A percentile compares a stretch with the other conserved stretches of the same genome.
These are phyloP conservation scores for Fabriciana adippe DNA, from an alignment of 2,888 invertebrate genomes.

Conservation along the genomic window DNA sequence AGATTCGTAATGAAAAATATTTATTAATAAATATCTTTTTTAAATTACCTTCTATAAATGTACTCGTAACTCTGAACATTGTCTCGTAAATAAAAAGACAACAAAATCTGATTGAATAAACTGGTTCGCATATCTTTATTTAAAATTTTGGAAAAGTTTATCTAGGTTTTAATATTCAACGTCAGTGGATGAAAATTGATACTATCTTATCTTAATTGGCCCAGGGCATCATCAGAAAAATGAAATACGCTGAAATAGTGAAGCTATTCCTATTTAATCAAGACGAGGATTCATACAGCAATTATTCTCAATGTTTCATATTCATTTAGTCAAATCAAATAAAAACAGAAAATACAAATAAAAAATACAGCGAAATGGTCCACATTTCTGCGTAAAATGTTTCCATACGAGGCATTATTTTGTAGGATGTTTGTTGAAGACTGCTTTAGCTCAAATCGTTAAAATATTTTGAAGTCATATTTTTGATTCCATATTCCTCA, in stretches of 20 bases:
- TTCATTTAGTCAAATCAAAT: background rate
- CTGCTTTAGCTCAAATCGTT: no score
- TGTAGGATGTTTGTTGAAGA: no score
- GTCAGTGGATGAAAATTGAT: background rate
- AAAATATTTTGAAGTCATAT: no score
- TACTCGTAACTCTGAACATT: background rate
- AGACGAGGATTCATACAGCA: no score
- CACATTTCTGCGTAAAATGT: no score
- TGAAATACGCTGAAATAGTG: background rate
- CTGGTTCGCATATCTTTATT: no score
- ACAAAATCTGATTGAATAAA: background rate
- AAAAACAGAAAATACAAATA: background rate
- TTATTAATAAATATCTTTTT: background rate
- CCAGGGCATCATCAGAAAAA: background rate
- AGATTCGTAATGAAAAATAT: background rate
- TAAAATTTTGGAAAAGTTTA: background rate
- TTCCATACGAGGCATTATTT: no score
- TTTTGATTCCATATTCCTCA: no score
- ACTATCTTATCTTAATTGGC: conserved; percentile 1
- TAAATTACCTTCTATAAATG: background rate
- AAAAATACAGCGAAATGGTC: no score
- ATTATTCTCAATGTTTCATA: background rate
- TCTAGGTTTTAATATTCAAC: background rate
- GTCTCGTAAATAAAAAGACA: background rate
- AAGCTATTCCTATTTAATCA: background rate